phyloP scores from a whole-genome alignment of 1,140 invertebrate genomes.

The Paraescarpia echinospica region DNA sequence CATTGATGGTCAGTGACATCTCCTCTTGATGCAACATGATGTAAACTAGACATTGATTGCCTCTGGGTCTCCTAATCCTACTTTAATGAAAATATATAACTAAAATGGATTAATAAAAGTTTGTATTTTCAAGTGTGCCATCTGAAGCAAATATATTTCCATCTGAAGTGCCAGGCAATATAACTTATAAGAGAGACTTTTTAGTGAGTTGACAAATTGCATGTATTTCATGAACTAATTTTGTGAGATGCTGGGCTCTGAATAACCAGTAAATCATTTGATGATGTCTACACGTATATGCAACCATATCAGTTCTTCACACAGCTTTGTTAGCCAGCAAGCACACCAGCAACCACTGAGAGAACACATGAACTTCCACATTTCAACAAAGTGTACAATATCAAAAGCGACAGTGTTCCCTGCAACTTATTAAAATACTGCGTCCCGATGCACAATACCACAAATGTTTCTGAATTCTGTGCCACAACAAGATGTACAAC shows the following conservation, averaged over 20 bases:
- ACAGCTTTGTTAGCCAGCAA: background rate
- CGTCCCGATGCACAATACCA: background rate
- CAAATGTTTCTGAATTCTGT: too few relatives aligned
- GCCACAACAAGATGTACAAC: background rate
- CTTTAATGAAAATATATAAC: too few relatives aligned
- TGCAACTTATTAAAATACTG: background rate
- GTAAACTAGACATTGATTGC: background rate
- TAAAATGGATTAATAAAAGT: too few relatives aligned
- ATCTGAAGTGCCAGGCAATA: too few relatives aligned
- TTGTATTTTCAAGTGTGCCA: too few relatives aligned
- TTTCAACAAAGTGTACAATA: background rate
- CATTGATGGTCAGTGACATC: background rate
- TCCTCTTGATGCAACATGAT: background rate
- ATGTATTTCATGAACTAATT: too few relatives aligned
- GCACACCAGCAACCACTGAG: background rate
- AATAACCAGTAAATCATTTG: too few relatives aligned
- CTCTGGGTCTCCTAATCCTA: background rate
- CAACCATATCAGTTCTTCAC: background rate
- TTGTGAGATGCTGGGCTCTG: too few relatives aligned
- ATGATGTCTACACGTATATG: too few relatives aligned
- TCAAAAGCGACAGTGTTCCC: background rate
- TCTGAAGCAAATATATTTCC: too few relatives aligned
- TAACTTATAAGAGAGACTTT: too few relatives aligned
- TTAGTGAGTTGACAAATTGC: too few relatives aligned
- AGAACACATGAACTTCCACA: background rate